Evolutionary conservation across 2,888 invertebrate species (phyloP).

Genomic region (Chironomus tentans): DNA sequence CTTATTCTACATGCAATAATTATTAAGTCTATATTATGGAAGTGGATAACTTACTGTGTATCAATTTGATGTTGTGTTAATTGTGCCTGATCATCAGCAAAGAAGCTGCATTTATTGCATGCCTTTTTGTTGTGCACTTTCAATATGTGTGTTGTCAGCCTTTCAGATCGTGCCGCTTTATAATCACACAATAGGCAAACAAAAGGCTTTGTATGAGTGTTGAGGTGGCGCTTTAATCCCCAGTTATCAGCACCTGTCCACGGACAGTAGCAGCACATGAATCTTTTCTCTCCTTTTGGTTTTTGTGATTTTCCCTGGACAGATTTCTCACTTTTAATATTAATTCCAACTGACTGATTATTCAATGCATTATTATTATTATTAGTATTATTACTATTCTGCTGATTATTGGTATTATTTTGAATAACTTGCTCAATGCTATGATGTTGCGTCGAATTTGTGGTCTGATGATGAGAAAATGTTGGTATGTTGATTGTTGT

Average conservation of each 20-base stretch:
- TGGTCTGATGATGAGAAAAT: slow-evolving; percentile 32
- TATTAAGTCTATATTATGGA: neutral
- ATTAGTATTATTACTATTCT: neutral
- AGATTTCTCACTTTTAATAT: slow-evolving; percentile 20
- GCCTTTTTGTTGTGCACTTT: slow-evolving; percentile 88
- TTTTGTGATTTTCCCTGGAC: neutral
- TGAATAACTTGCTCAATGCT: slow-evolving; percentile 24
- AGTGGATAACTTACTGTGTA: slow-evolving; percentile 55
- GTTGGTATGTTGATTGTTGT: slow-evolving; percentile 28
- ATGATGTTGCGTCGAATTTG: neutral
- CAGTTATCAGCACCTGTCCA: slow-evolving; percentile 89
- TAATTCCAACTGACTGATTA: neutral
- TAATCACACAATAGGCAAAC: slow-evolving; percentile 86
- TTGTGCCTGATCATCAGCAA: slow-evolving; percentile 75
- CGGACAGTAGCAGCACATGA: slow-evolving; percentile 81
- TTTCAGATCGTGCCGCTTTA: slow-evolving; percentile 84
- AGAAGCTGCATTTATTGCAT: slow-evolving; percentile 78
- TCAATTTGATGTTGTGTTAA: slow-evolving; percentile 69
- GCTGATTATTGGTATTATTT: neutral
- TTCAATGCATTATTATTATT: neutral
- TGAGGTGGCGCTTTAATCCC: slow-evolving; percentile 85
- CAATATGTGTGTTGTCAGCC: slow-evolving; percentile 79
- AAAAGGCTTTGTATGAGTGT: slow-evolving; percentile 87
- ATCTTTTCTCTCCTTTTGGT: slow-evolving; percentile 34
- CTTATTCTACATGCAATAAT: neutral